Conservation (phyloP, 2,113 vertebrate genomes). For the Parus major region DNA sequence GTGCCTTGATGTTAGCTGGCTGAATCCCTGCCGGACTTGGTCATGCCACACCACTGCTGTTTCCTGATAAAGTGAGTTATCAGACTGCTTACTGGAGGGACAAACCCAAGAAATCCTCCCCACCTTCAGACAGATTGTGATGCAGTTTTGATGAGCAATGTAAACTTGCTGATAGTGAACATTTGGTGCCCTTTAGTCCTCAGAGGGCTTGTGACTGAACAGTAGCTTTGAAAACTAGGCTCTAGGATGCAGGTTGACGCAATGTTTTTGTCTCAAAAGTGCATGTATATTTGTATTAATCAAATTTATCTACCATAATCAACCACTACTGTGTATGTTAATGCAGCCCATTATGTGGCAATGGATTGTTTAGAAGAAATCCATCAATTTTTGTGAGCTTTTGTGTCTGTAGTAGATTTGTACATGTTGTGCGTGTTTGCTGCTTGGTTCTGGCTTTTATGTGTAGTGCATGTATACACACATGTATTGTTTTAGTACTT, state of each 20-base stretch:
- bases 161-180: background rate
- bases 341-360: background rate
- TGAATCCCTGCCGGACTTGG: background rate
- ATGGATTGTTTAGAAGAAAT: background rate
- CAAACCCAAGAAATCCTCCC: background rate
- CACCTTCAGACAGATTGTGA: background rate
- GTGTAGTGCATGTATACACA: background rate
- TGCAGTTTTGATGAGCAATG: too few relatives aligned
- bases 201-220: background rate
- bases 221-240: background rate
- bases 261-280: background rate
- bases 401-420: background rate
- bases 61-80: background rate
- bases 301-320: background rate
- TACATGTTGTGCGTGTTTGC: background rate
- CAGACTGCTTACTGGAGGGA: background rate
- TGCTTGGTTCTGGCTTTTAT: background rate
- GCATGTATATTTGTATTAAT: background rate
- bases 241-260: background rate
- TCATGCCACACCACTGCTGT: background rate
- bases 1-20: background rate
- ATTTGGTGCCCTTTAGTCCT: background rate
- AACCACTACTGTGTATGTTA: background rate
- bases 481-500: background rate
- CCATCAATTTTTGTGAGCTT: background rate